Conservation (phyloP, 2,113 vertebrate genomes). For the Mesocricetus auratus region DNA sequence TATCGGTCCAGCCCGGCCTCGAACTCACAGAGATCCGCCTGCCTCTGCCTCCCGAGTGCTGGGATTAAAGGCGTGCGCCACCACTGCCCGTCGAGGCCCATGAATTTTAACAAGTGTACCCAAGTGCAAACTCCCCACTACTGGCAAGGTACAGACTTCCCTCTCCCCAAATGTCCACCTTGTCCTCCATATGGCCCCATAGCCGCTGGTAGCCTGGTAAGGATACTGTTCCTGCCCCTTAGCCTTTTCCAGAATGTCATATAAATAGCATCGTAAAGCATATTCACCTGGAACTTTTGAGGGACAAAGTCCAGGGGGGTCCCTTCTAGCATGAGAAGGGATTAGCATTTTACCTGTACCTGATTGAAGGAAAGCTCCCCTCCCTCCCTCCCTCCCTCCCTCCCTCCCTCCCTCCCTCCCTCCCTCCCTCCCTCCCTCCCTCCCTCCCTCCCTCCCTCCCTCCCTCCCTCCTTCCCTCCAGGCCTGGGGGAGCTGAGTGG, state of each 20-base stretch:
- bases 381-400: no score
- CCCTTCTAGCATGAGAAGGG: neutral
- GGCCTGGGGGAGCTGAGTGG: neutral
- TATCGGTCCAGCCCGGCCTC: no score
- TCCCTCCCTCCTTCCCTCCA: fast-evolving
- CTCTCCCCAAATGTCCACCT: neutral
- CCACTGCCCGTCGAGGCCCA: no score
- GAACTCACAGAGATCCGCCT: no score
- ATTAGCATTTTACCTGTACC: neutral
- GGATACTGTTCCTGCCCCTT: neutral
- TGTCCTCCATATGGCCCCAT: neutral
- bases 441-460: fast-evolving
- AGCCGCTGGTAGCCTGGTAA: neutral
- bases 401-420: fast-evolving
- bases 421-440: fast-evolving
- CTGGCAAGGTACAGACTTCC: neutral
- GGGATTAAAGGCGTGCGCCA: no score
- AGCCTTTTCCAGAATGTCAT: conserved; percentile 17
- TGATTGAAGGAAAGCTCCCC: neutral
- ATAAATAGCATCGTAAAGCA: neutral
- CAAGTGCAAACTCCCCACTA: neutral
- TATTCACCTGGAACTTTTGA: neutral
- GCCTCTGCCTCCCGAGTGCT: no score
- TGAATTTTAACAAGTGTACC: neutral
- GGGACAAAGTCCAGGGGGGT: neutral